These are phyloP conservation scores for Leptopilina drosophilae DNA, from an alignment of 2,888 invertebrate species.

Conservation along the genomic window DNA sequence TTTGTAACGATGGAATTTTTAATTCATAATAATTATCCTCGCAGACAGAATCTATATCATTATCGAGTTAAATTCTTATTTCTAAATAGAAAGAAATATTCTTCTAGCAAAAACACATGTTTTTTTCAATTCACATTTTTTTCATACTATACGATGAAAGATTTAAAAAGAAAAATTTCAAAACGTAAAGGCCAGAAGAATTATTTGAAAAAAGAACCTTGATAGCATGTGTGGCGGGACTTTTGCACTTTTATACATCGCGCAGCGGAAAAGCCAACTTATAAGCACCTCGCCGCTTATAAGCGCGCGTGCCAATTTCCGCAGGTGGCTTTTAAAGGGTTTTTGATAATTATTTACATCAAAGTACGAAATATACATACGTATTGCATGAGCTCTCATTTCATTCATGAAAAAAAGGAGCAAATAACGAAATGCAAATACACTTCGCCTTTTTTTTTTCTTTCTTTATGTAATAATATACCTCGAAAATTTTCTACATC, in stretches of 20 bases:
- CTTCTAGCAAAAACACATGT: too few relatives aligned
- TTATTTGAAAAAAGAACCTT: not conserved
- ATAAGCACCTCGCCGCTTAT: not conserved
- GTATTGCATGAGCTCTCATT: conserved; percentile 7
- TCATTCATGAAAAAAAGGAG: conserved; percentile 15
- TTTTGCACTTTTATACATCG: not conserved
- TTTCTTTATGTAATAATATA: not conserved
- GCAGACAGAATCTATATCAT: too few relatives aligned
- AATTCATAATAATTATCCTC: too few relatives aligned
- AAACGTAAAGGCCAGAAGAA: too few relatives aligned
- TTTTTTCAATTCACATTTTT: too few relatives aligned
- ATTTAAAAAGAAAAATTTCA: too few relatives aligned
- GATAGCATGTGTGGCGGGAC: not conserved
- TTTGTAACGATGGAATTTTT: too few relatives aligned
- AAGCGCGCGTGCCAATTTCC: conserved; percentile 28
- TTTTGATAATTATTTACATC: conserved; percentile 16
- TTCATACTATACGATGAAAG: too few relatives aligned
- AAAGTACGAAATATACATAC: not conserved
- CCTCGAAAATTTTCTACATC: not conserved
- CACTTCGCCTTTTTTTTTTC: not conserved
- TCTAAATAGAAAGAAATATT: too few relatives aligned
- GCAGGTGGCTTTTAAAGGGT: conserved; percentile 33
- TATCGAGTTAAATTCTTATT: too few relatives aligned
- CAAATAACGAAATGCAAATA: conserved; percentile 9
- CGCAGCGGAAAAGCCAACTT: conserved; percentile 24